phyloP scores from a whole-genome alignment of 37 sponge, comb jelly and placozoan species.

The Amphimedon queenslandica region DNA sequence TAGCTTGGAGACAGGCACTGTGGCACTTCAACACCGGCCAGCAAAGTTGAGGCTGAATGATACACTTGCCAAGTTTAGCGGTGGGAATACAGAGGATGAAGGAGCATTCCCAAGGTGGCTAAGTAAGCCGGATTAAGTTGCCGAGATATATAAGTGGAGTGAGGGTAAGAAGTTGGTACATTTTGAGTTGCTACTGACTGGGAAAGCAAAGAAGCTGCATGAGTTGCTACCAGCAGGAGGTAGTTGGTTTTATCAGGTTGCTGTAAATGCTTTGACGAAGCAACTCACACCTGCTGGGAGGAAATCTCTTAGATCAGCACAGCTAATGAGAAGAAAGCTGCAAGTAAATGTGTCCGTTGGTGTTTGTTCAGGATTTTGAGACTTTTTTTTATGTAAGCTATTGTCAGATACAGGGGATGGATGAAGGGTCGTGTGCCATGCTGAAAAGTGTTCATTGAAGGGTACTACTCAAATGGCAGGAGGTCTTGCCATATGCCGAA shows the following conservation, averaged over 20 bases:
- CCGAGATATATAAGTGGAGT: constrained; percentile 18
- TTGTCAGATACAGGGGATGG: constrained; percentile 8
- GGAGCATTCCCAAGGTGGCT: constrained; percentile 3
- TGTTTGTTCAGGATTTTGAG: no score
- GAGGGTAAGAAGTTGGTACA: constrained; percentile 24
- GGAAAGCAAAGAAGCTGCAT: constrained; percentile 9
- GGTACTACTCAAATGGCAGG: no score
- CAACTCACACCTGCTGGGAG: constrained; percentile 9
- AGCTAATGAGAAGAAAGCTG: constrained; percentile 15
- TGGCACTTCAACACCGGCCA: no score
- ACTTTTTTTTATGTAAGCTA: constrained; percentile 27
- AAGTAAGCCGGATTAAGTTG: not conserved
- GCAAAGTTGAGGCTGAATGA: no score
- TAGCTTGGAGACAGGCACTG: no score
- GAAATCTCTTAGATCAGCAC: constrained; percentile 8
- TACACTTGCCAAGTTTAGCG: not conserved
- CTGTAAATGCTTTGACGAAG: constrained; percentile 9
- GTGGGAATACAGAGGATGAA: constrained; percentile 5
- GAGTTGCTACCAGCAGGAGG: constrained; percentile 5
- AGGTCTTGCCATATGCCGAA: no score
- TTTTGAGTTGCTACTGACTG: constrained; percentile 19
- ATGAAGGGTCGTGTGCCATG: not conserved
- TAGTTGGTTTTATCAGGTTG: no score
- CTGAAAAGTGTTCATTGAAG: constrained; percentile 21
- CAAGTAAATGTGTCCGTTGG: no score